Percentiles rank a stretch among this genome's conserved stretches.
Conservation (phyloP, 2,113 vertebrate genomes). For the Edolisoma coerulescens region DNA sequence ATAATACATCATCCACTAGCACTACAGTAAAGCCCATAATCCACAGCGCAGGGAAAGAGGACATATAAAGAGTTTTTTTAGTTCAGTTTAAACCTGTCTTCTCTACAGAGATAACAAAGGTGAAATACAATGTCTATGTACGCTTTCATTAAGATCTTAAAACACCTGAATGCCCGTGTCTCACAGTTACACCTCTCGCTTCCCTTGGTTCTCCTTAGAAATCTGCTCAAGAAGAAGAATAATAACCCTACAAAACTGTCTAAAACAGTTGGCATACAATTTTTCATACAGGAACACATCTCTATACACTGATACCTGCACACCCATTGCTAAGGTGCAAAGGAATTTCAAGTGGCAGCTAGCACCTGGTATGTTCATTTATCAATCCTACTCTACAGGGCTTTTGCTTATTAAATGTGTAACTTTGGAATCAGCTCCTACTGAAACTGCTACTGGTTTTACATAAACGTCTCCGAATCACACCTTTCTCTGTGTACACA, state of each 20-base stretch:
- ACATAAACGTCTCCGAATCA: neutral
- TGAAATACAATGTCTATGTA: neutral
- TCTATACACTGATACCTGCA: neutral
- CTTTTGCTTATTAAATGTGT: neutral
- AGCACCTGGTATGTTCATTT: neutral
- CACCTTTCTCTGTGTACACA: neutral
- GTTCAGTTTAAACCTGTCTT: neutral
- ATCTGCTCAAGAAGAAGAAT: neutral
- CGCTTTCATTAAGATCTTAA: neutral
- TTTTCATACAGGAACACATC: neutral
- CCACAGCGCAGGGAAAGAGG: neutral
- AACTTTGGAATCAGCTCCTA: neutral
- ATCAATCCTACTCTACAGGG: neutral
- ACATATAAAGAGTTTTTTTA: neutral
- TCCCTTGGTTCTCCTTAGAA: neutral
- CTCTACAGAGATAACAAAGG: neutral
- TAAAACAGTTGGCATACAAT: neutral
- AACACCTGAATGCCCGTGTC: neutral
- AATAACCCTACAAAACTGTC: neutral
- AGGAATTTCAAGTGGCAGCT: neutral
- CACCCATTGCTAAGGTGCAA: neutral
- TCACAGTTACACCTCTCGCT: neutral
- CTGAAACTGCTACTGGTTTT: neutral
- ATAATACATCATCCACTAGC: neutral
- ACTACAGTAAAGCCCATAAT: neutral